Evolutionary conservation across 92 coral and sea anemone species (phyloP).

Genomic region (Scolanthus callimorphus): DNA sequence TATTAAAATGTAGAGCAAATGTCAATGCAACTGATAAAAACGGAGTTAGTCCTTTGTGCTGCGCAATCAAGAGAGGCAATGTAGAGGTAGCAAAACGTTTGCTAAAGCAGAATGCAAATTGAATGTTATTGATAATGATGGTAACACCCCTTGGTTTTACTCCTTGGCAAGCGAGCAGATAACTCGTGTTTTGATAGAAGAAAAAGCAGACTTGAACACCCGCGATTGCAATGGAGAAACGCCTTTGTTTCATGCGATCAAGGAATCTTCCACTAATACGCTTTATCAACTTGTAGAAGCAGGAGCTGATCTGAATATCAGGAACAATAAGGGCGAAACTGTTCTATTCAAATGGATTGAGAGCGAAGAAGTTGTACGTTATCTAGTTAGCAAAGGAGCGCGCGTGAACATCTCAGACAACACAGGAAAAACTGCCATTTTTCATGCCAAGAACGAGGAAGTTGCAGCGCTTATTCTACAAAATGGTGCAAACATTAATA

Average conservation of each 20-base stretch:
- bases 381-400: constrained; percentile 2
- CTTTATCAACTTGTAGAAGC: background rate
- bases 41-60: too few relatives aligned
- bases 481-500: constrained; percentile 2
- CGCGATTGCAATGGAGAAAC: constrained; percentile 15
- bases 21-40: too few relatives aligned
- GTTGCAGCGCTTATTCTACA: background rate
- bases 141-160: constrained; percentile 16
- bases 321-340: background rate
- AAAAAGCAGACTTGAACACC: background rate
- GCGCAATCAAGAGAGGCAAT: too few relatives aligned
- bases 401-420: constrained; percentile 1
- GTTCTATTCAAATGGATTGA: background rate
- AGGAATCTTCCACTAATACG: background rate
- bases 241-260: constrained; percentile 14
- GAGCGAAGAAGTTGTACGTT: background rate
- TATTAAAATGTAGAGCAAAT: too few relatives aligned
- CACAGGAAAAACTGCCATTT: constrained; percentile 6
- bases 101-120: background rate
- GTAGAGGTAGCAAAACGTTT: too few relatives aligned
- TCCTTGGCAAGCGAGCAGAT: background rate
- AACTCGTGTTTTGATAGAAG: background rate
- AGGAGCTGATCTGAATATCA: background rate
- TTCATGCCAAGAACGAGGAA: background rate
- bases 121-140: constrained; percentile 4